These are phyloP conservation scores for Acanthosepion lycidas DNA, from an alignment of 2,888 invertebrate species.

Conservation along the genomic window DNA sequence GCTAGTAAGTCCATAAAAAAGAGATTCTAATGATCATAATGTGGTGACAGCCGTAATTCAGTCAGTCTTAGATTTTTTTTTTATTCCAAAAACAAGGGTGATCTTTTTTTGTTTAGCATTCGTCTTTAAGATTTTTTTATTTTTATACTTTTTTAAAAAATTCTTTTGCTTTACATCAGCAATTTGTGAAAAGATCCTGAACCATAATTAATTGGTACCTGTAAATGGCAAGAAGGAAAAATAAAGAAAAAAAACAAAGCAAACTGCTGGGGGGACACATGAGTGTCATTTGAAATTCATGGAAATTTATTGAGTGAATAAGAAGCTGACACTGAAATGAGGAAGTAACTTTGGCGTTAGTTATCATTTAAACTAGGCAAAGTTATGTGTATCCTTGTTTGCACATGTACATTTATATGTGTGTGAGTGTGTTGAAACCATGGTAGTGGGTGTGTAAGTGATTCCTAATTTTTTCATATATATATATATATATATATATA, in stretches of 20 bases:
- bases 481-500: too few species aligned
- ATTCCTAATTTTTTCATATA: too few species aligned
- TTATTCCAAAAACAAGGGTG: not conserved
- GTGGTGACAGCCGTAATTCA: not conserved
- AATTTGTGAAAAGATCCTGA: not conserved
- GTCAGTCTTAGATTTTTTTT: not conserved
- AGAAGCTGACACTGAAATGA: not conserved
- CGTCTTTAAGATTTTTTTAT: not conserved
- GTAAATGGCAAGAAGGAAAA: not conserved
- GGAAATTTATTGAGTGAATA: not conserved
- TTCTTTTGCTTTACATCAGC: not conserved
- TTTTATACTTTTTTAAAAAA: not conserved
- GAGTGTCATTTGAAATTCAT: not conserved
- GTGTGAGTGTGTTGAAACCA: too few species aligned
- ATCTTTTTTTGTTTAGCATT: not conserved
- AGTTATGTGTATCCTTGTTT: not conserved
- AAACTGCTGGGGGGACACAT: not conserved
- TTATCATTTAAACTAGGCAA: not conserved
- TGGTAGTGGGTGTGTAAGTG: too few species aligned
- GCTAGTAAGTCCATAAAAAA: not conserved
- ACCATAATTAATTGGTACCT: not conserved
- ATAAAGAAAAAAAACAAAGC: not conserved
- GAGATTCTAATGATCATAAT: not conserved
- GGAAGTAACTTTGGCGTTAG: not conserved
- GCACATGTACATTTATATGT: not conserved